A percentile compares a stretch with the other conserved stretches of the same genome.
These are phyloP conservation scores for Megastigmus dorsalis DNA, from an alignment of 2,888 invertebrate species.

Conservation along the genomic window DNA sequence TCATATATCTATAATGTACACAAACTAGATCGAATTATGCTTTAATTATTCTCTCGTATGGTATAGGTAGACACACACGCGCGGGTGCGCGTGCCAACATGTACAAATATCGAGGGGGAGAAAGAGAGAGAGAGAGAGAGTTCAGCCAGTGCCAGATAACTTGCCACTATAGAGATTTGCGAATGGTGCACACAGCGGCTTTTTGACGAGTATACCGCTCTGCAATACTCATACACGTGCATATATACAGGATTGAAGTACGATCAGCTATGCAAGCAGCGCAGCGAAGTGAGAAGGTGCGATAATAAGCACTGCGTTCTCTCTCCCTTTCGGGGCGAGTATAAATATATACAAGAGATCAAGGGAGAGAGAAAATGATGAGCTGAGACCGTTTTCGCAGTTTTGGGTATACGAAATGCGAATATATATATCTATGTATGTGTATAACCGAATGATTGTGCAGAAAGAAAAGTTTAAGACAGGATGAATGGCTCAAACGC, in stretches of 20 bases:
- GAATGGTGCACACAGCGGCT: not conserved
- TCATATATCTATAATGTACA: too few relatives aligned
- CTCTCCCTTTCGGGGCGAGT: too few relatives aligned
- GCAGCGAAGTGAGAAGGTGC: not conserved
- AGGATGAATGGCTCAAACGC: not conserved
- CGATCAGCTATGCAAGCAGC: not conserved
- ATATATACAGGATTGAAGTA: conserved; percentile 1
- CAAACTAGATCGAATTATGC: too few relatives aligned
- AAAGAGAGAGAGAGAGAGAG: not conserved
- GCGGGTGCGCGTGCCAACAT: not conserved
- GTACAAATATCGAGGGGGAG: not conserved
- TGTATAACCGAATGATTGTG: not conserved
- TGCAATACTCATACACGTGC: not conserved
- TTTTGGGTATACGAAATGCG: too few relatives aligned
- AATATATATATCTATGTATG: not conserved
- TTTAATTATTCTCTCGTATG: not conserved
- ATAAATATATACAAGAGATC: not conserved
- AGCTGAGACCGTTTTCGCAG: not conserved
- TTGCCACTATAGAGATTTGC: not conserved
- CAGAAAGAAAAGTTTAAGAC: not conserved
- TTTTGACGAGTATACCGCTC: not conserved
- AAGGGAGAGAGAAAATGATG: not conserved
- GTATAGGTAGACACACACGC: not conserved
- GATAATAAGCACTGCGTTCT: conserved; percentile 13
- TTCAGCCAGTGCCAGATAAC: not conserved